Evolutionary conservation across 2,797 vertebrate genomes (phyloP).

Genomic region (Sebastes reedi): DNA sequence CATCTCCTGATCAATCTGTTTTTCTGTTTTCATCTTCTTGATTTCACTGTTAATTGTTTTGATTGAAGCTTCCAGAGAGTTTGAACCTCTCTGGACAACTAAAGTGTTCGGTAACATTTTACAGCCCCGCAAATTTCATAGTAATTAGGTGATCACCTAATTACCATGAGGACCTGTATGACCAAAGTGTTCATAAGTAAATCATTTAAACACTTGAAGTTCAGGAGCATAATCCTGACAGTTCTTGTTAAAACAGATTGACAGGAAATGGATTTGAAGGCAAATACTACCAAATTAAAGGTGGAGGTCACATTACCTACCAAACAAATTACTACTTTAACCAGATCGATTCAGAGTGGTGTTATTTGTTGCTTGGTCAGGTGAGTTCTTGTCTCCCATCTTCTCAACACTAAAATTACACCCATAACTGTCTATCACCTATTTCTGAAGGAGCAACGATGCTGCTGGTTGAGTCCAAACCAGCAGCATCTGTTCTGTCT

Average conservation of each 20-base stretch:
- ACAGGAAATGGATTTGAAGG: conserved; percentile 58
- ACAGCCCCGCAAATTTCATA: too few relatives aligned
- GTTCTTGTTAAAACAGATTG: conserved; percentile 57
- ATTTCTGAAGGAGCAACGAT: conserved; percentile 78
- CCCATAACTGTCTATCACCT: conserved; percentile 72
- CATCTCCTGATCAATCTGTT: conserved; percentile 69
- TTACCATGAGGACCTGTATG: too few relatives aligned
- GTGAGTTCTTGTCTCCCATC: conserved; percentile 67
- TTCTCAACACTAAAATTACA: conserved; percentile 55
- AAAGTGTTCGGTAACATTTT: background rate
- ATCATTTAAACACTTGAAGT: background rate
- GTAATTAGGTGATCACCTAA: too few relatives aligned
- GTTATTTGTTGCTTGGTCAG: conserved; percentile 60
- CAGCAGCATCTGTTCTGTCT: conserved; percentile 76
- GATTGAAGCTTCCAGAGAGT: background rate
- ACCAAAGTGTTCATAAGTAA: background rate
- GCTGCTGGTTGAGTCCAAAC: conserved; percentile 54
- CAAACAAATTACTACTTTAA: conserved; percentile 39
- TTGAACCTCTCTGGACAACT: background rate
- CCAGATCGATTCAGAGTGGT: conserved; percentile 19
- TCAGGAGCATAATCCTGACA: background rate
- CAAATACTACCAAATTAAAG: conserved; percentile 41
- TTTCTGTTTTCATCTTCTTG: conserved; percentile 3
- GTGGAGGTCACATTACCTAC: conserved; percentile 40
- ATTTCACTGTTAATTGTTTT: conserved; percentile 15